Conservation (phyloP, 2,888 invertebrate species). For the Drosophila neotestacea region DNA sequence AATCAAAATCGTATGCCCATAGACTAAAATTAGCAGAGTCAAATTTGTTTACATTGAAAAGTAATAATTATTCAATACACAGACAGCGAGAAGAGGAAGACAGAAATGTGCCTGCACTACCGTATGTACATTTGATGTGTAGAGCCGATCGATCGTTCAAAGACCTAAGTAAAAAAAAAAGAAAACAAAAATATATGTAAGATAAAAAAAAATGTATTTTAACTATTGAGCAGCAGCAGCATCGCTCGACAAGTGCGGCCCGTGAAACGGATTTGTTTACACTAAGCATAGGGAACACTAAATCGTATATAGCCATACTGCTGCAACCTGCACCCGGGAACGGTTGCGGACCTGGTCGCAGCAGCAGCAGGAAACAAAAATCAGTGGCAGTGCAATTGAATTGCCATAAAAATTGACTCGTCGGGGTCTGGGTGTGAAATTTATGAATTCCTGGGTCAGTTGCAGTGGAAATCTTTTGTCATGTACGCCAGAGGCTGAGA, state of each 20-base stretch:
- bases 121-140: slow-evolving; percentile 10
- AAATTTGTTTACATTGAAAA: slow-evolving; percentile 71
- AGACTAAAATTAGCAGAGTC: slow-evolving; percentile 72
- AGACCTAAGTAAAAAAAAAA: slow-evolving; percentile 20
- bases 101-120: slow-evolving; percentile 52
- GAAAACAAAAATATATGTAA: slow-evolving; percentile 8
- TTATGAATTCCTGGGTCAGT: slow-evolving; percentile 56
- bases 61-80: slow-evolving; percentile 82
- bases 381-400: slow-evolving; percentile 73
- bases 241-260: slow-evolving; percentile 65
- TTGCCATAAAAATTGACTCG: slow-evolving; percentile 66
- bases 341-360: slow-evolving; percentile 25
- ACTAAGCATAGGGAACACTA: slow-evolving; percentile 46
- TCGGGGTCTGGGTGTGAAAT: slow-evolving; percentile 47
- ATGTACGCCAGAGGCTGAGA: slow-evolving; percentile 34
- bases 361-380: slow-evolving; percentile 69
- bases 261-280: slow-evolving; percentile 62
- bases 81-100: slow-evolving; percentile 50
- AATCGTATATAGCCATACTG: slow-evolving; percentile 69
- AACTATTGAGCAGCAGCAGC: slow-evolving; percentile 46
- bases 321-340: slow-evolving; percentile 61
- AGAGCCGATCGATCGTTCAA: slow-evolving; percentile 31
- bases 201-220: slow-evolving; percentile 43
- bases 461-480: slow-evolving; percentile 43
- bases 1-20: slow-evolving; percentile 23